Evolutionary conservation across 2,113 vertebrate genomes (phyloP), one percentile per base, ranked within the genome.

Genomic region (Calyptommatus sinebrachiatus): DNA sequence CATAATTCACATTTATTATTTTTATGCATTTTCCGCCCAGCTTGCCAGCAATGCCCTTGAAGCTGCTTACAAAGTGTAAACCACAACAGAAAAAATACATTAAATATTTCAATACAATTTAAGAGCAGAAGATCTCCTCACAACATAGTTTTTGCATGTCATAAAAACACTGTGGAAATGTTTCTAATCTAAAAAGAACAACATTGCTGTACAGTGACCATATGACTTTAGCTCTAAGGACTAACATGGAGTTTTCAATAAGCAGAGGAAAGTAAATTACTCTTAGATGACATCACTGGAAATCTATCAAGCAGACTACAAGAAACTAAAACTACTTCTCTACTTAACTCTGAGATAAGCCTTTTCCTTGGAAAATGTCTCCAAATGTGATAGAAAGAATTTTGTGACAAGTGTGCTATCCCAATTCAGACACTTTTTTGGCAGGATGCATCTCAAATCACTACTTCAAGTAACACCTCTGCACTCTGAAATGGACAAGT

Each of bases 1-100:
- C 21, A n/a, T 68, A 70, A 41, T 35, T 78, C 65, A 53, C 63
- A 67, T 77, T 77, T 77, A 57, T 69, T 78, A 70, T 53, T 68
- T 57, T 70, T 41, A 77, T 67, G 66, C n/a, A 12, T 22, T 67
- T 67, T 66, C 46, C 67, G 24, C 63, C 18, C n/a, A 48, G 62
- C 22, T 63, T 46, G 26, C 76, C 28, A 53, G 18, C 53, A 70
- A 12, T 62, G 57, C 26, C 53, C 68, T 71, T 62, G 57, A 71
- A 79, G 26, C 5, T 12, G 26, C 26, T 71, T 79, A 71, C n/a
- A 79, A 71, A 63, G 68, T 41, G 24, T 63, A 79, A 61, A 70
- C 45, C 16, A 70, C 77, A 45, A 50, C 22, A 22, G n/a, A 77
- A 71, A n/a, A 78, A 41, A 71, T 28, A 24, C 60, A 63, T 31